Percentiles rank a stretch among this genome's conserved stretches.
Conservation (phyloP, 2,797 vertebrate genomes). For the Hyperoplus immaculatus region DNA sequence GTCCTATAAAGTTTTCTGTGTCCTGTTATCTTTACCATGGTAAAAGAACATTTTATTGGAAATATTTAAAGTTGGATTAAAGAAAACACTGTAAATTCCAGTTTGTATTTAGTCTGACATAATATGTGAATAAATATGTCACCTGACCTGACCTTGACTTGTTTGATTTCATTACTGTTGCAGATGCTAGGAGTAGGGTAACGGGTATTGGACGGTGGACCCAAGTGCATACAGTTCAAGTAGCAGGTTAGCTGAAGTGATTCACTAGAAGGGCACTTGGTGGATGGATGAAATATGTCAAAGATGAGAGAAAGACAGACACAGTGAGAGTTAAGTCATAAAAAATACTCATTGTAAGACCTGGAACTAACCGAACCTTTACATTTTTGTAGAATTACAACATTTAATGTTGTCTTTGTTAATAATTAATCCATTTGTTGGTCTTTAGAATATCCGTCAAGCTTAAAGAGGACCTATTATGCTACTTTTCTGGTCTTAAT, state of each 20-base stretch:
- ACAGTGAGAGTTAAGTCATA: too few relatives aligned
- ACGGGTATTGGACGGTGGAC: too few relatives aligned
- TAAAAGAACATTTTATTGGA: background rate
- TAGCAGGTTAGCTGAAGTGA: too few relatives aligned
- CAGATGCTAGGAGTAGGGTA: too few relatives aligned
- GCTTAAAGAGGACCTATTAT: conserved; percentile 6
- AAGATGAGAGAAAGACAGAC: too few relatives aligned
- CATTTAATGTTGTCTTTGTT: conserved; percentile 1
- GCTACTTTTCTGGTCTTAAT: too few relatives aligned
- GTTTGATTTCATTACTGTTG: background rate
- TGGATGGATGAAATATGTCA: too few relatives aligned
- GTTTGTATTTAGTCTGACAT: background rate
- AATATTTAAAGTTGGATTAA: background rate
- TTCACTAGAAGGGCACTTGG: too few relatives aligned
- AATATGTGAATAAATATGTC: background rate
- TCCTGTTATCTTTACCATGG: background rate
- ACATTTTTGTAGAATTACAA: background rate
- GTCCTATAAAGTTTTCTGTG: background rate
- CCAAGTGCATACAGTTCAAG: too few relatives aligned
- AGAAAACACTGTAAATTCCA: background rate
- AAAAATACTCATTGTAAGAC: background rate
- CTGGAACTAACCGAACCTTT: background rate
- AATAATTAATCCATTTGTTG: background rate
- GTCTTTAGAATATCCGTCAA: background rate
- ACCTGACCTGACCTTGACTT: background rate